phyloP scores from a whole-genome alignment of 2,113 vertebrate genomes.

The Herpetotheres cachinnans region DNA sequence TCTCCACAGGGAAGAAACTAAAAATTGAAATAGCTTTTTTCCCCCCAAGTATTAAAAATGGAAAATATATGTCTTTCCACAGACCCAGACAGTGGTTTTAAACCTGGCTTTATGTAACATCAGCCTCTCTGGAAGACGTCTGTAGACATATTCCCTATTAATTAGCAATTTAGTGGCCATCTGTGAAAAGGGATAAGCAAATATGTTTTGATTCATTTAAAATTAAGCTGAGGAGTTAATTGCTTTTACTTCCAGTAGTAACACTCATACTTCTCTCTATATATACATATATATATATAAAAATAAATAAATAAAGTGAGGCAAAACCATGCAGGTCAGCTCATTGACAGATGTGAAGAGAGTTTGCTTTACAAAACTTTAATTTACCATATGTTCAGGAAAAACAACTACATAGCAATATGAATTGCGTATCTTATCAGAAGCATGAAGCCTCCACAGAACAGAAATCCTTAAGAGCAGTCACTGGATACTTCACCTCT shows the following conservation, averaged over 20 bases:
- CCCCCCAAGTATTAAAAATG: background rate
- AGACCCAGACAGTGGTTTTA: background rate
- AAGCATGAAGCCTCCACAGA: background rate
- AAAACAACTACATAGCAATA: background rate
- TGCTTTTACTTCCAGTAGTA: background rate
- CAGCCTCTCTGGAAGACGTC: background rate
- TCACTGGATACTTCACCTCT: background rate
- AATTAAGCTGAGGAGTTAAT: constrained; percentile 3
- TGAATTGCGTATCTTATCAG: background rate
- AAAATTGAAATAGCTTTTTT: background rate
- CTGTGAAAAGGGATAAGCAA: constrained; percentile 14
- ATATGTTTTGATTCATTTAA: constrained; percentile 14
- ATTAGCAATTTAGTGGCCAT: constrained; percentile 16
- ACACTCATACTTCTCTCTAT: background rate
- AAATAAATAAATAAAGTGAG: background rate
- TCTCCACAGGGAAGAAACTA: constrained; percentile 8
- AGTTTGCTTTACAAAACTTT: background rate
- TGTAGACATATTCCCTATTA: background rate
- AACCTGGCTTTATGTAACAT: background rate
- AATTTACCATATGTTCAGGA: background rate
- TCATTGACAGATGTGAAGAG: background rate
- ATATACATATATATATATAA: background rate
- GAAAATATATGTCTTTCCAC: background rate
- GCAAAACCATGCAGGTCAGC: background rate
- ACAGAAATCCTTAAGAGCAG: background rate